Evolutionary conservation across 2,113 vertebrate genomes (phyloP).

Genomic region (Microcebus jonahi): DNA sequence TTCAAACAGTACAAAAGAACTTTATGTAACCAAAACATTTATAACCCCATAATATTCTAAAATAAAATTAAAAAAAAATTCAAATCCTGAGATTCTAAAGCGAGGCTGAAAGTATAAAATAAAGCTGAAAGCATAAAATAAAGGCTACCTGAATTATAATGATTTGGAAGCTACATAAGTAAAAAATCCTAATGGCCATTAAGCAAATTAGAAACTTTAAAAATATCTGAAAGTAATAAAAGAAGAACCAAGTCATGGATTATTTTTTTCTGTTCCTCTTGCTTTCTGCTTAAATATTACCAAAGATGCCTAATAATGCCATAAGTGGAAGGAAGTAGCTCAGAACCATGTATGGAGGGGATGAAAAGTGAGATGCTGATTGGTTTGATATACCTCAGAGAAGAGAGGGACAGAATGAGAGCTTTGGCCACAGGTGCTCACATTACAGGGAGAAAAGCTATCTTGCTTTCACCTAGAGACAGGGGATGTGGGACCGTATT

Average conservation of each 20-base stretch:
- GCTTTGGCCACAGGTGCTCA: background rate
- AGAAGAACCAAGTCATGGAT: background rate
- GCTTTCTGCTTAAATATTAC: background rate
- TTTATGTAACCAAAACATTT: too few relatives aligned
- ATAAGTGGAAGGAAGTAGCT: background rate
- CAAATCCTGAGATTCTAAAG: slow-evolving; percentile 34
- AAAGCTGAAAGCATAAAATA: background rate
- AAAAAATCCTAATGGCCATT: background rate
- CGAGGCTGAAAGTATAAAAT: background rate
- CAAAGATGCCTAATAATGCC: background rate
- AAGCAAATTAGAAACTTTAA: slow-evolving; percentile 10
- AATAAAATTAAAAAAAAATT: background rate
- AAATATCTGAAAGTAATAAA: background rate
- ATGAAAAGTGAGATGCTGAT: background rate
- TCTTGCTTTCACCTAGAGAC: background rate
- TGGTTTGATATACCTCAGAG: background rate
- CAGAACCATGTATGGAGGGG: background rate
- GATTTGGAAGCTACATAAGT: background rate
- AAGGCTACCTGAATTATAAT: background rate
- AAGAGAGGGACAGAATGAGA: background rate
- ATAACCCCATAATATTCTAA: too few relatives aligned
- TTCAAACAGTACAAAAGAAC: too few relatives aligned
- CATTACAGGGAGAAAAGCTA: background rate
- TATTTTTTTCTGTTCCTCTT: background rate
- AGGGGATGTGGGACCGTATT: background rate